Percentiles rank a stretch among this genome's conserved stretches.
These are phyloP conservation scores for Neria commutata DNA, from an alignment of 2,888 invertebrate species.

Conservation along the genomic window DNA sequence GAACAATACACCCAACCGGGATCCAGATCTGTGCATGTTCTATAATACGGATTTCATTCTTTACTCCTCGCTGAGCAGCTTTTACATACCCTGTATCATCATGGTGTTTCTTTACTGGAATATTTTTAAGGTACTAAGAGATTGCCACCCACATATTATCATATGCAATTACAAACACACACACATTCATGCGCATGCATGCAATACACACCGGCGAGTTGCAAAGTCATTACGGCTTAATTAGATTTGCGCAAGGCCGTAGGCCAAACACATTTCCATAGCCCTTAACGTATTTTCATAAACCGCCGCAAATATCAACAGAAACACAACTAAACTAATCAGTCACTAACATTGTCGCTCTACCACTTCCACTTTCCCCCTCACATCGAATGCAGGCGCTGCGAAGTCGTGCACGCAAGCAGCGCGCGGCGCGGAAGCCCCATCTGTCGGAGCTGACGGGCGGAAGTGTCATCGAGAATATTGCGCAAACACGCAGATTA, in stretches of 20 bases:
- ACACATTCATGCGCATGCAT: background rate
- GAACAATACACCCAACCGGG: constrained; percentile 88
- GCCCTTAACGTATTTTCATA: background rate
- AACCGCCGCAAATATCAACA: background rate
- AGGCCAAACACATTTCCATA: background rate
- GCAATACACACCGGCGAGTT: background rate
- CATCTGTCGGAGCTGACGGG: constrained; percentile 74
- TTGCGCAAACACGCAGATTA: constrained; percentile 79
- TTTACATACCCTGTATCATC: constrained; percentile 97
- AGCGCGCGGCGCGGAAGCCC: constrained; percentile 80
- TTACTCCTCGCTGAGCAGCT: constrained; percentile 96
- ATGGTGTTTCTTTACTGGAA: constrained; percentile 98
- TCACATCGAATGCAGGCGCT: constrained; percentile 70
- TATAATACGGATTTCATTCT: constrained; percentile 98
- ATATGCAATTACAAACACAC: background rate
- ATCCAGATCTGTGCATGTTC: constrained; percentile 88
- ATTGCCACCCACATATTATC: background rate
- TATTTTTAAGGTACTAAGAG: constrained; percentile 85
- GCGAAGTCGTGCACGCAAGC: constrained; percentile 82
- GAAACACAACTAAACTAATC: constrained; percentile 14
- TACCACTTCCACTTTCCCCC: constrained; percentile 9
- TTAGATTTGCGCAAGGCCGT: background rate
- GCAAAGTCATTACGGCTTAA: background rate
- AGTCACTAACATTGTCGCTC: background rate
- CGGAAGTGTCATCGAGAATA: constrained; percentile 87